Evolutionary conservation across 2,113 vertebrate genomes (phyloP).

Genomic region (Mirounga angustirostris): DNA sequence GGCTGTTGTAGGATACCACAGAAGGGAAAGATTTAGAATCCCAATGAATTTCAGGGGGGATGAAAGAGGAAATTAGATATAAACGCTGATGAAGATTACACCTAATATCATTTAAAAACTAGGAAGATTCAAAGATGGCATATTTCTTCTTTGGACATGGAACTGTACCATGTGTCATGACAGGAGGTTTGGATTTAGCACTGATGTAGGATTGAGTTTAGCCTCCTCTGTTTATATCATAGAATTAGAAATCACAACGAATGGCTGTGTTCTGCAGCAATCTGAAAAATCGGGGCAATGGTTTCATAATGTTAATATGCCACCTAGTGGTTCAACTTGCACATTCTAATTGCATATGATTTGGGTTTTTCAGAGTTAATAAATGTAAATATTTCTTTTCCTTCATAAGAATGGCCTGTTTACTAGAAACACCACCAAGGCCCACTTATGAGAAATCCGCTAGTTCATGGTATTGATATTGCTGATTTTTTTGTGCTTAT

Average conservation of each 20-base stretch:
- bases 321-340: constrained; percentile 68
- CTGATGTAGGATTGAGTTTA: neutral
- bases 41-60: neutral
- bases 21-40: neutral
- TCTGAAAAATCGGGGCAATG: neutral
- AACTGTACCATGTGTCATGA: neutral
- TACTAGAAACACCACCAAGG: neutral
- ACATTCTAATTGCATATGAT: neutral
- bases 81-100: neutral
- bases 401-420: neutral
- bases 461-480: neutral
- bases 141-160: neutral
- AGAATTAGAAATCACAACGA: neutral
- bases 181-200: neutral
- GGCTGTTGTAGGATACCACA: neutral
- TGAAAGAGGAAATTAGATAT: neutral
- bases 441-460: neutral
- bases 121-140: neutral
- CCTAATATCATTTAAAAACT: neutral
- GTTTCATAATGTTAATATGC: neutral
- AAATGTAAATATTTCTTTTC: neutral
- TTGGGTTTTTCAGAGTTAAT: neutral
- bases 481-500: neutral
- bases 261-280: neutral
- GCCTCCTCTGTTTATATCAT: neutral